These are phyloP conservation scores for Pocillopora verrucosa DNA, from an alignment of 64 coral and sea anemone species.

Conservation along the genomic window DNA sequence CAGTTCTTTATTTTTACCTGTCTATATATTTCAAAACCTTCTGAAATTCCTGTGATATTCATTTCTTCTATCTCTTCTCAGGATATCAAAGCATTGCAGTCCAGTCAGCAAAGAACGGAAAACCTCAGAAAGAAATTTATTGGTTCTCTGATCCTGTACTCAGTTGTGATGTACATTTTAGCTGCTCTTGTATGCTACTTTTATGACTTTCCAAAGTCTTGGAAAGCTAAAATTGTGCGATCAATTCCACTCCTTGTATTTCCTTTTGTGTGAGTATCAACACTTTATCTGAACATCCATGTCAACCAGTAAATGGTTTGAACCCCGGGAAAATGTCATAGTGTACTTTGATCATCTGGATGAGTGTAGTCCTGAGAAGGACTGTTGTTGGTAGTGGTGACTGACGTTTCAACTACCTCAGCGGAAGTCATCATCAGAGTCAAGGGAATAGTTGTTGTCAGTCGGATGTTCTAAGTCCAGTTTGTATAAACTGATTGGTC, in stretches of 20 bases:
- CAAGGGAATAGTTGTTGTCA: no score
- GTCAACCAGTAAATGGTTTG: no score
- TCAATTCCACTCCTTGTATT: constrained; percentile 90
- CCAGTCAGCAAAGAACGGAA: constrained; percentile 74
- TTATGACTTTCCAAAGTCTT: constrained; percentile 91
- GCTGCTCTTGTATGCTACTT: constrained; percentile 88
- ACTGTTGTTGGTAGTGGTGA: no score
- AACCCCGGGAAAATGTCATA: no score
- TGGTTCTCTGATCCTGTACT: constrained; percentile 86
- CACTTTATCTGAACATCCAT: background rate
- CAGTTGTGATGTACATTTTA: constrained; percentile 76
- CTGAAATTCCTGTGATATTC: background rate
- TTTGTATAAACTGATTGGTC: no score
- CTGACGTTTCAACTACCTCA: no score
- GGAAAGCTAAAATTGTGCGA: constrained; percentile 77
- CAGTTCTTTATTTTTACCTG: no score
- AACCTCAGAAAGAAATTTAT: constrained; percentile 85
- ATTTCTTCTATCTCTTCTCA: constrained; percentile 6
- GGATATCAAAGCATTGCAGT: constrained; percentile 74
- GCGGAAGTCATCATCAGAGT: no score
- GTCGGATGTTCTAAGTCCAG: no score
- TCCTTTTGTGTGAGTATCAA: constrained; percentile 82
- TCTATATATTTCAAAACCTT: no score
- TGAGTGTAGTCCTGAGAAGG: no score
- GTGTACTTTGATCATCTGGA: no score